These are phyloP conservation scores for Catocala fraxini DNA, from an alignment of 2,888 invertebrate genomes.

Conservation along the genomic window DNA sequence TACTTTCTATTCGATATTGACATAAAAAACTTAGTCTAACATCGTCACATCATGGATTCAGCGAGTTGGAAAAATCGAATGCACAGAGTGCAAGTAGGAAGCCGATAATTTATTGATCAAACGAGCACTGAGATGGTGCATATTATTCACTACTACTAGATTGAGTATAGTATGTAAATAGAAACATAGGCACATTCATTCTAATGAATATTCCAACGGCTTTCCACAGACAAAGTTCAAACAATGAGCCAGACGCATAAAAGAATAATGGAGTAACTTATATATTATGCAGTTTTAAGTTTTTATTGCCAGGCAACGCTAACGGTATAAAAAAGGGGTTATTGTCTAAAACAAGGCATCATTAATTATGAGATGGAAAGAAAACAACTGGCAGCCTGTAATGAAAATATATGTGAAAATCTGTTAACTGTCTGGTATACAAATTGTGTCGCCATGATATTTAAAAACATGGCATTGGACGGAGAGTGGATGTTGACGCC, in stretches of 20 bases:
- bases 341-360: slow-evolving; percentile 10
- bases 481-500: slow-evolving; percentile 34
- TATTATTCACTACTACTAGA: slow-evolving; percentile 20
- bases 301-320: slow-evolving; percentile 61
- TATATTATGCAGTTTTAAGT: slow-evolving; percentile 48
- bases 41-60: slow-evolving; percentile 21
- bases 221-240: slow-evolving; percentile 35
- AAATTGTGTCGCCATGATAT: slow-evolving; percentile 22
- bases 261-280: slow-evolving; percentile 41
- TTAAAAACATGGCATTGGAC: slow-evolving; percentile 33
- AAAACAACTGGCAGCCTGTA: too few species aligned
- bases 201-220: slow-evolving; percentile 37
- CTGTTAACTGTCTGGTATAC: slow-evolving; percentile 9
- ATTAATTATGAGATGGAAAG: slow-evolving; percentile 1
- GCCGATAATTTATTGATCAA: slow-evolving; percentile 57
- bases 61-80: slow-evolving; percentile 62
- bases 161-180: slow-evolving; percentile 18
- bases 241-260: slow-evolving; percentile 41
- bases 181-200: slow-evolving; percentile 29
- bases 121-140: slow-evolving; percentile 38
- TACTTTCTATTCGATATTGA: slow-evolving; percentile 38
- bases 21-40: slow-evolving; percentile 42
- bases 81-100: slow-evolving; percentile 53
- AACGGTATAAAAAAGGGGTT: slow-evolving; percentile 54
- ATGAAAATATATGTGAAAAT: too few species aligned